Evolutionary conservation across 2,888 invertebrate genomes (phyloP), one percentile per base, ranked within the genome.

Genomic region (Temnothorax unifasciatus): DNA sequence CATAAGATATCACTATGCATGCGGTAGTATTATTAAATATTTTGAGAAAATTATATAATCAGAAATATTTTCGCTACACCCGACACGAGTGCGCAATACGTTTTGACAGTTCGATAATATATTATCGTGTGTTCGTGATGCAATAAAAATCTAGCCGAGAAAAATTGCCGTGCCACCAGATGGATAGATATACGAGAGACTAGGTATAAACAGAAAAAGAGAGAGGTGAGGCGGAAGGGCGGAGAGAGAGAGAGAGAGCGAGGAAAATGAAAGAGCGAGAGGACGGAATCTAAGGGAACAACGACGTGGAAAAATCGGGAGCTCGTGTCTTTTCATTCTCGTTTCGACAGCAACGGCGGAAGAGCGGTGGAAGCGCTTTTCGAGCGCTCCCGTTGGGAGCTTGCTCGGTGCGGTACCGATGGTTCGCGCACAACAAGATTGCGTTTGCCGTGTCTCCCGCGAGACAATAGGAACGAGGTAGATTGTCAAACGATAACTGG

Each of bases 281-380:
- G 34, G n/a, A 54, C 34, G n/a, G 21, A n/a, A 47, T 59, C 29
- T 75, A 57, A 87, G 68, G 13, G 66, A 3, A 11, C 83, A 77
- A 69, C 64, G 64, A 69, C 50, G 64, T 66, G 84, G 85, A 84
- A 82, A 73, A 54, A 87, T 87, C 41, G 77, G 15, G 61, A 64
- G 34, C 76, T 75, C 54, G 50, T 25, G 18, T 57, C 68, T 61
- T 84, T 84, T 77, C 50, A 52, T 47, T 52, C 61, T 69, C 29
- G 29, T 47, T 71, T 34, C 50, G 64, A 50, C 54, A 54, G 21
- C 38, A 59, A 44, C 13, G 59, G 6, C 15, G 25, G n/a, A n/a
- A 50, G 21, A 79, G 29, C 57, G 57, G 21, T 6, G 47, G 11
- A 21, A 74, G n/a, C 34, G 57, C 34, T 75, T 69, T 61, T 44